These are phyloP conservation scores for Salvelinus fontinalis DNA, from an alignment of 2,113 vertebrate genomes.

Conservation along the genomic window DNA sequence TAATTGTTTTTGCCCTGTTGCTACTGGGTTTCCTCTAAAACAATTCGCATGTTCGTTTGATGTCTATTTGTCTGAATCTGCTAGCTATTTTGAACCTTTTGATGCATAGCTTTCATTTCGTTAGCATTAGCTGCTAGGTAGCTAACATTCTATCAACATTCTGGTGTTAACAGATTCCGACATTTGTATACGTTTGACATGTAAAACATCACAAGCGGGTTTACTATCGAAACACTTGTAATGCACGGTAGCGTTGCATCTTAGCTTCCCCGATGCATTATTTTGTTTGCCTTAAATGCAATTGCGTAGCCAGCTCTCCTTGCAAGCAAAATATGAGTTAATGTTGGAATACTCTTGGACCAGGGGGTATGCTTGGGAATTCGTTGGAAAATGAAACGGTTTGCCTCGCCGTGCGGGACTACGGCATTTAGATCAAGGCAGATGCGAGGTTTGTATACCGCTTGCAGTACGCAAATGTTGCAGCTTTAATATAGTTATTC, in stretches of 20 bases:
- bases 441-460: conserved; percentile 61
- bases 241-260: conserved; percentile 6
- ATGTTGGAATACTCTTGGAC: conserved; percentile 82
- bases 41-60: neutral
- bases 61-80: neutral
- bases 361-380: conserved; percentile 82
- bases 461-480: conserved; percentile 70
- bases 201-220: conserved; percentile 64
- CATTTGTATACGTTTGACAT: conserved; percentile 70
- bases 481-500: conserved; percentile 77
- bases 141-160: conserved; percentile 70
- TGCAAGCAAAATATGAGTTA: conserved; percentile 79
- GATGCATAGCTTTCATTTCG: neutral
- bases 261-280: conserved; percentile 7
- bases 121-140: conserved; percentile 30
- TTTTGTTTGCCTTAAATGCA: conserved; percentile 30
- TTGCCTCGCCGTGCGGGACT: conserved; percentile 48
- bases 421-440: conserved; percentile 40
- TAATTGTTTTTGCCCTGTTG: neutral
- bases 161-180: conserved; percentile 43
- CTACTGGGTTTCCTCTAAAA: neutral
- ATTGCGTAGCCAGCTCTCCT: conserved; percentile 65
- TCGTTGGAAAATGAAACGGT: conserved; percentile 71
- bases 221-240: conserved; percentile 33
- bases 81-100: neutral